These are phyloP conservation scores for Ormyrus pomaceus DNA, from an alignment of 2,888 invertebrate genomes.

Conservation along the genomic window DNA sequence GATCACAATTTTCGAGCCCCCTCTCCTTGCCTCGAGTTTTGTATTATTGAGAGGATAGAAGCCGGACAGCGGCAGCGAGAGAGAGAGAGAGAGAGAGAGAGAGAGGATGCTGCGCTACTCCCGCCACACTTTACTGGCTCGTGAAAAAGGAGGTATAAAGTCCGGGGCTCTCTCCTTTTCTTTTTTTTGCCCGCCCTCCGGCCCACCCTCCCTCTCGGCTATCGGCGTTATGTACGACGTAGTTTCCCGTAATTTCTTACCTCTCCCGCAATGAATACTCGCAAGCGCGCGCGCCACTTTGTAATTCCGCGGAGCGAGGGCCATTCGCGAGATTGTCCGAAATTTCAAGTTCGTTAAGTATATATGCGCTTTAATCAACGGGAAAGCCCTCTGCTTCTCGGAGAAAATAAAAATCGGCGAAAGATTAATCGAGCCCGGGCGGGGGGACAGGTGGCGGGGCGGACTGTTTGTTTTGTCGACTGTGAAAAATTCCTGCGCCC, in stretches of 20 bases:
- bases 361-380: no score
- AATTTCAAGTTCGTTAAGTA: no score
- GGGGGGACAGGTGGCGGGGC: no score
- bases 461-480: no score
- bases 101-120: background rate
- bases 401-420: no score
- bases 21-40: conserved; percentile 33
- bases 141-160: conserved; percentile 47
- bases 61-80: background rate
- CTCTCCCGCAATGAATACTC: conserved; percentile 34
- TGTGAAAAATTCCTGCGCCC: no score
- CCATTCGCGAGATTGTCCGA: no score
- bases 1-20: conserved; percentile 72
- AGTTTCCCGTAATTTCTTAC: conserved; percentile 30
- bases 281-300: background rate
- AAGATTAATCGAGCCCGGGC: background rate
- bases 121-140: conserved; percentile 37
- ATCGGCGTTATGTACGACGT: conserved; percentile 32
- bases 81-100: background rate
- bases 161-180: conserved; percentile 9
- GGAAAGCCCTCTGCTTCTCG: no score
- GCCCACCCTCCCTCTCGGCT: background rate
- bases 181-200: background rate
- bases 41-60: conserved; percentile 51
- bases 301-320: background rate